Base-by-base conservation (phyloP, 2,113 vertebrate genomes). In the Sterna hirundo region DNA sequence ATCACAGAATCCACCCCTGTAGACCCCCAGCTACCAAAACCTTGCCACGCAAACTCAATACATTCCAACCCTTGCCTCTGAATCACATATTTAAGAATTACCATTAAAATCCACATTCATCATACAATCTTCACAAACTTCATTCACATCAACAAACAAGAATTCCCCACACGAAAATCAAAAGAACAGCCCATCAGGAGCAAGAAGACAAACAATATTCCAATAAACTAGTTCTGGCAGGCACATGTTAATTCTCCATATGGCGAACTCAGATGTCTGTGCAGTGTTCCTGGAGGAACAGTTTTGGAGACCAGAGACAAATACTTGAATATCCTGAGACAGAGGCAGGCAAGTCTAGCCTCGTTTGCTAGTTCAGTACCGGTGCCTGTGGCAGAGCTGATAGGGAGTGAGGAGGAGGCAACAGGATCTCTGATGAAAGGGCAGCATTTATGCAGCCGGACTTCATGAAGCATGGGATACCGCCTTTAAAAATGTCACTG, bases 91-190 rank as follows among this genome's bases (percentile, higher is more conserved):
- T 32, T 55, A 32, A 55, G 27, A 55, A 55, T 64, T 51, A 18
- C 19, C 11, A 82, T 54, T 27, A n/a, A 65, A 70, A 47, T 29
- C 30, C 16, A 76, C 11, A 20, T 66, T 49, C 20, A 44, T 44
- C 23, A 21, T 13, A 69, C 10, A 34, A 12, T 22, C 30, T 58
- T 84, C 38, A 34, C 11, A 46, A 25, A 46, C 11, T 66, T 52
- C 32, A 15, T 13, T 70, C 2, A 0, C 32, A 60, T 5, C 15
- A 54, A 30, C 15, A 60, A 54, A 47, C 80, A 42, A 16, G 0
- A 26, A 76, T 54, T 65, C n/a, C 30, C 17, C 55, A 19, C 18
- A 19, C 29, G 17, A 57, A 57, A 57, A 55, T 54, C 27, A 54
- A 54, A 54, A 54, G 27, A 54, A 55, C 29, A 18, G 47, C 20